Evolutionary conservation across 1,140 invertebrate genomes (phyloP).

Genomic region (Helicoverpa zea): DNA sequence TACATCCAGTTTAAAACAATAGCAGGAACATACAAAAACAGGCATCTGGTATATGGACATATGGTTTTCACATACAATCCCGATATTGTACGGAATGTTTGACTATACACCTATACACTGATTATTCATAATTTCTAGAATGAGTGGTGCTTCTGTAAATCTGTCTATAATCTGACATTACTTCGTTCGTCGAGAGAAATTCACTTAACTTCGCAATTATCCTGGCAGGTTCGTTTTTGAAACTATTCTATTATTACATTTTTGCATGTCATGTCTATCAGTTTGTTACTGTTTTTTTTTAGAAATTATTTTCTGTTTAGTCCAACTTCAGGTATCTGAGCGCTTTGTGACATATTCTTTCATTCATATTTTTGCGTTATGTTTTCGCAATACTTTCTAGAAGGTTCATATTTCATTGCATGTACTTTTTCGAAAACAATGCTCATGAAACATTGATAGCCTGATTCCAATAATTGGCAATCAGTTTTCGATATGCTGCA

Average conservation of each 20-base stretch:
- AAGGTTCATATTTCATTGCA: too few relatives aligned
- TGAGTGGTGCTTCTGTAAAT: background rate
- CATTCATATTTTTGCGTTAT: too few relatives aligned
- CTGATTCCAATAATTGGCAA: too few relatives aligned
- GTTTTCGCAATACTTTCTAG: too few relatives aligned
- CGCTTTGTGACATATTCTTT: background rate
- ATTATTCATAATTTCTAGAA: background rate
- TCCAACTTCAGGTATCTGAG: background rate
- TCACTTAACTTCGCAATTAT: slow-evolving; percentile 40
- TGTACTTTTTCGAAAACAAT: too few relatives aligned
- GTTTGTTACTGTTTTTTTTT: background rate
- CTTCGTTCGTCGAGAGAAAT: slow-evolving; percentile 13
- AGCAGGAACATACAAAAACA: too few relatives aligned
- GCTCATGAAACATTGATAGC: too few relatives aligned
- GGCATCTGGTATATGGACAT: too few relatives aligned
- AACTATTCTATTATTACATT: slow-evolving; percentile 30
- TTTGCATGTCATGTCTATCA: background rate
- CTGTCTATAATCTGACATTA: background rate
- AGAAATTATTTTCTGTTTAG: background rate
- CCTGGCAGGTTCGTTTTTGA: slow-evolving; percentile 15
- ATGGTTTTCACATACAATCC: background rate
- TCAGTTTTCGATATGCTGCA: too few relatives aligned
- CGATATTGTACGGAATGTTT: background rate
- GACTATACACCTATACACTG: too few relatives aligned
- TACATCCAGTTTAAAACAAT: too few relatives aligned